A percentile compares a stretch with the other conserved stretches of the same genome.
Conservation (phyloP, 1,140 invertebrate genomes). For the Saxidomus purpurata region DNA sequence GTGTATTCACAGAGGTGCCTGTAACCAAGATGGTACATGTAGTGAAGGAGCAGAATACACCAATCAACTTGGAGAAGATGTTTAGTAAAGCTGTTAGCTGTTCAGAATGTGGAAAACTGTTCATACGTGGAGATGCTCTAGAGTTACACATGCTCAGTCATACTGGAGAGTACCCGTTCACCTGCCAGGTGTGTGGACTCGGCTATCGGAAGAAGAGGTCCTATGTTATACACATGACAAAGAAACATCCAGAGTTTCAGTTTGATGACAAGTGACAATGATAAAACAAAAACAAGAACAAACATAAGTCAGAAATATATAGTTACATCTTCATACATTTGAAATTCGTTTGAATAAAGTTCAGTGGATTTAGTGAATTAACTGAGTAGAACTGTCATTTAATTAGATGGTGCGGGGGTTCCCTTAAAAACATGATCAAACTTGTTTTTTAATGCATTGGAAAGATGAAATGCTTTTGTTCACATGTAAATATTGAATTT, state of each 20-base stretch:
- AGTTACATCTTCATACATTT: too few relatives aligned
- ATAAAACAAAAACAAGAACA: background rate
- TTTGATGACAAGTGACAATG: background rate
- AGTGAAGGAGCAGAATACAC: background rate
- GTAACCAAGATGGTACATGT: too few relatives aligned
- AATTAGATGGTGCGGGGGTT: too few relatives aligned
- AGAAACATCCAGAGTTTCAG: background rate
- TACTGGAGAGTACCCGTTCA: background rate
- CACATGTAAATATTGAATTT: too few relatives aligned
- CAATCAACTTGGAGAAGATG: background rate
- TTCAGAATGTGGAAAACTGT: constrained; percentile 21
- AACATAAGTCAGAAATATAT: too few relatives aligned
- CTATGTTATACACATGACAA: background rate
- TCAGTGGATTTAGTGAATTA: too few relatives aligned
- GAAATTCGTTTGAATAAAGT: too few relatives aligned
- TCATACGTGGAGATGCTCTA: constrained; percentile 25
- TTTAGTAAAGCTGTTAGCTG: constrained; percentile 23
- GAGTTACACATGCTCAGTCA: constrained; percentile 23
- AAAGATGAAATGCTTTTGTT: too few relatives aligned
- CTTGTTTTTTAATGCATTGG: too few relatives aligned
- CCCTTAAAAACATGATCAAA: too few relatives aligned
- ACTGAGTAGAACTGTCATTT: too few relatives aligned
- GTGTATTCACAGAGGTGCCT: too few relatives aligned
- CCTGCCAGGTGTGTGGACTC: background rate
- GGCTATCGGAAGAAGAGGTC: constrained; percentile 19